These are phyloP conservation scores for Aspiorhynchus laticeps DNA, from an alignment of 2,113 vertebrate species.

Conservation along the genomic window DNA sequence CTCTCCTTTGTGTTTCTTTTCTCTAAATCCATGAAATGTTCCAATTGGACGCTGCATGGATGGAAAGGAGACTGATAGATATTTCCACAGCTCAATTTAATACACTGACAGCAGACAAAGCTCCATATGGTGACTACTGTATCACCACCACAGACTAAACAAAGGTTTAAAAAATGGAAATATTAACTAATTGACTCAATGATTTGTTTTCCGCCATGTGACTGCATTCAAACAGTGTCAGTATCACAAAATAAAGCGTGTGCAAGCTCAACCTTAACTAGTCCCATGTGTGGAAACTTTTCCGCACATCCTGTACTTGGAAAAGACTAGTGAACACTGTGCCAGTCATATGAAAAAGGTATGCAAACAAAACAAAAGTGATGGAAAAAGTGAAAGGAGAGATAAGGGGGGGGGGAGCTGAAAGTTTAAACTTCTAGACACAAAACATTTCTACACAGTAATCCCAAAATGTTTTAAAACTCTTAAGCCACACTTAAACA, in stretches of 20 bases:
- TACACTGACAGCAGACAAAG: not conserved
- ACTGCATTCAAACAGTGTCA: slow-evolving; percentile 20
- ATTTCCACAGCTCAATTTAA: slow-evolving; percentile 27
- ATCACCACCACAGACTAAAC: not conserved
- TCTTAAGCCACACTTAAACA: not conserved
- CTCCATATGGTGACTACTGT: not conserved
- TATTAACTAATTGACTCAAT: not conserved
- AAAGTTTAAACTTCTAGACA: not conserved
- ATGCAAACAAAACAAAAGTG: not conserved
- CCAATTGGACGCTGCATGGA: not conserved
- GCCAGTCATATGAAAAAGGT: slow-evolving; percentile 43
- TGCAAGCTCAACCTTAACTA: slow-evolving; percentile 28
- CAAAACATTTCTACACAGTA: not conserved
- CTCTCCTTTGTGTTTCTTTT: not conserved
- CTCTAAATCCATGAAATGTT: not conserved
- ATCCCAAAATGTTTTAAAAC: not conserved
- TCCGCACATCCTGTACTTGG: not conserved
- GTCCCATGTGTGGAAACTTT: slow-evolving; percentile 45
- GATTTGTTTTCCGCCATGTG: not conserved
- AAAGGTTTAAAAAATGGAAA: not conserved
- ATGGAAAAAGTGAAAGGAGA: slow-evolving; percentile 9
- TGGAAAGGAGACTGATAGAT: slow-evolving; percentile 2
- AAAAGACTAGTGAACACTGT: slow-evolving; percentile 35
- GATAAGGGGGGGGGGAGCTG: slow-evolving; percentile 26
- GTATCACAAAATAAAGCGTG: slow-evolving; percentile 2